These are phyloP conservation scores for Aporrectodea caliginosa DNA, from an alignment of 1,140 invertebrate genomes.

Conservation along the genomic window DNA sequence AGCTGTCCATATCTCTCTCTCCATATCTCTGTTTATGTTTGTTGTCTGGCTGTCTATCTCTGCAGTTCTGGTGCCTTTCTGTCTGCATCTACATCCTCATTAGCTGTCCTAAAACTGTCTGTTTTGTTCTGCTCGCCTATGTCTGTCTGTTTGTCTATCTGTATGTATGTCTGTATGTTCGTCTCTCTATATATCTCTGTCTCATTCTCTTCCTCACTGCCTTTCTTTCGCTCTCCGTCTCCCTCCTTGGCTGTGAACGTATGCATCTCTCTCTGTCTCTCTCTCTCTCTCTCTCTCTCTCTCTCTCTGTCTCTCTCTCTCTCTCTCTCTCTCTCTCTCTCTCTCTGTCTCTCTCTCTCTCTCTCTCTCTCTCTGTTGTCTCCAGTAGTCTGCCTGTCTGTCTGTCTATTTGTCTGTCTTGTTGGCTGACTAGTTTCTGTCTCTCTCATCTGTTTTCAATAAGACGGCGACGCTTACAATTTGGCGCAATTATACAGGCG, in stretches of 20 bases:
- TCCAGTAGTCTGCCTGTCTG: neutral
- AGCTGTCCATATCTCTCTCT: neutral
- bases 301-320: neutral
- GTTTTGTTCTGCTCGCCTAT: neutral
- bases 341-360: neutral
- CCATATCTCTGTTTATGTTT: neutral
- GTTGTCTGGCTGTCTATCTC: neutral
- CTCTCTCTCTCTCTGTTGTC: neutral
- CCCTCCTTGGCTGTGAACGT: neutral
- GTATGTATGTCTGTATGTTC: neutral
- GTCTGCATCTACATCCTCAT: neutral
- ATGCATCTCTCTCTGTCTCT: neutral
- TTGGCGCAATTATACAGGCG: no score
- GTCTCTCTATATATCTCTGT: neutral
- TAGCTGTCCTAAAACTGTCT: neutral
- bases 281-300: constrained; percentile 1
- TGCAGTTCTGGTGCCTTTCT: neutral
- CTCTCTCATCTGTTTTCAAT: no score
- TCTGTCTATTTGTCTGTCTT: no score
- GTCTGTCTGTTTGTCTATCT: neutral
- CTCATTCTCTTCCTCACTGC: neutral
- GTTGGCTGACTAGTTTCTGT: no score
- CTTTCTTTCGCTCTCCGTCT: neutral
- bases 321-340: neutral
- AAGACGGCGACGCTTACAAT: no score